These are phyloP conservation scores for Setophaga kirtlandii DNA, from an alignment of 2,113 vertebrate genomes.

Conservation along the genomic window DNA sequence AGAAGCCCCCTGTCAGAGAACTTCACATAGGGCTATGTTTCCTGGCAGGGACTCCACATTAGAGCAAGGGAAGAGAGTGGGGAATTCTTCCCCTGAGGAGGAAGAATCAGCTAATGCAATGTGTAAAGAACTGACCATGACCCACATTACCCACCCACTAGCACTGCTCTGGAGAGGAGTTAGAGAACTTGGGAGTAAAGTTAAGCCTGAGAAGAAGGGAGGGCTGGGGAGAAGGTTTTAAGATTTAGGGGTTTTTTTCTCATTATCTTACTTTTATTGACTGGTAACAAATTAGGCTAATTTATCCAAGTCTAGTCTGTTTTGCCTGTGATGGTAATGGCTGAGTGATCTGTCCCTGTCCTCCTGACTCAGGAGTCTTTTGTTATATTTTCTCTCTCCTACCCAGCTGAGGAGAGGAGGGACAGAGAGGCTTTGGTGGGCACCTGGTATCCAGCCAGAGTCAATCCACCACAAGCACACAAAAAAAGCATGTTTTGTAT, in stretches of 20 bases:
- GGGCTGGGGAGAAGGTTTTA: not conserved
- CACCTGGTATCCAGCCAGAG: not conserved
- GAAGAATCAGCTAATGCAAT: not conserved
- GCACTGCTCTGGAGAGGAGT: not conserved
- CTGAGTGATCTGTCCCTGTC: not conserved
- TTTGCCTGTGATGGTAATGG: not conserved
- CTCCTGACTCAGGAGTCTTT: rapidly evolving
- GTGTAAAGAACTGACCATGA: not conserved
- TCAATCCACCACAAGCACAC: not conserved
- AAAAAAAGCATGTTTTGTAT: not conserved
- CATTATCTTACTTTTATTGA: not conserved
- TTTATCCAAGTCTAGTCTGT: not conserved
- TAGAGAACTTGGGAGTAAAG: not conserved
- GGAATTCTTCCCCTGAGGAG: not conserved
- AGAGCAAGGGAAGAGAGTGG: not conserved
- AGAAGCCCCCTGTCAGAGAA: not conserved
- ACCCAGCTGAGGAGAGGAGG: not conserved
- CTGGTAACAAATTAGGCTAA: not conserved
- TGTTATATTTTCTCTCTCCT: not conserved
- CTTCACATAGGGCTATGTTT: not conserved
- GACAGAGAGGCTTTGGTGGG: not conserved
- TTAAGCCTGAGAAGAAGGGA: not conserved
- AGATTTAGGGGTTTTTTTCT: not conserved
- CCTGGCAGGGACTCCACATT: not conserved
- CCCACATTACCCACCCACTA: not conserved